A percentile compares a stretch with the other conserved stretches of the same genome.
Conservation (phyloP, 2,888 invertebrate species). For the Lymantria dispar region DNA sequence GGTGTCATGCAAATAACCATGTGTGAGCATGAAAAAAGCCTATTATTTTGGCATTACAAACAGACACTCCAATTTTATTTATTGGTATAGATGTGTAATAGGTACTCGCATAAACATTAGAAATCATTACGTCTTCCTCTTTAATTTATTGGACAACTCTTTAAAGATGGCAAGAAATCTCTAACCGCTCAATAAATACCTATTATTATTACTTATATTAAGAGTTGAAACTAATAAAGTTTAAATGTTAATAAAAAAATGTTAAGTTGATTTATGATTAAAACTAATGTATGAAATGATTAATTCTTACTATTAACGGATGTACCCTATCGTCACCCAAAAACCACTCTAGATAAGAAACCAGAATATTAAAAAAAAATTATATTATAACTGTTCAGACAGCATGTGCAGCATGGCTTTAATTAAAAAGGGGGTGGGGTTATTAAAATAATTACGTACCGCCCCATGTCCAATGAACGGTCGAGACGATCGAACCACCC, state of each 20-base stretch:
- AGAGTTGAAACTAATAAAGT: too few species aligned
- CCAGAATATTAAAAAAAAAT: conserved; percentile 14
- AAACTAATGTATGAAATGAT: not conserved
- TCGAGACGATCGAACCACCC: conserved; percentile 55
- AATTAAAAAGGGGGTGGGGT: conserved; percentile 75
- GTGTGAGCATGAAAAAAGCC: too few species aligned
- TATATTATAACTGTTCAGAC: conserved; percentile 9
- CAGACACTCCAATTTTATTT: too few species aligned
- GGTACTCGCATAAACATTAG: too few species aligned
- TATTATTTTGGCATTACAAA: too few species aligned
- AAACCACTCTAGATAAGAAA: conserved; percentile 3
- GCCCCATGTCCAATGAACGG: conserved; percentile 66
- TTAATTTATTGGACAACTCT: too few species aligned
- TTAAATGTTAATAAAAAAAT: not conserved
- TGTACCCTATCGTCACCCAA: not conserved
- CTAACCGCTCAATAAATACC: too few species aligned
- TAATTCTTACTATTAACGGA: not conserved
- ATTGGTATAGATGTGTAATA: too few species aligned
- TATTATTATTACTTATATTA: too few species aligned
- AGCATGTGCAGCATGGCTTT: conserved; percentile 42
- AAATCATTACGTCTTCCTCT: too few species aligned
- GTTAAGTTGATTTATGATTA: not conserved
- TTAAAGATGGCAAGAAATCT: too few species aligned
- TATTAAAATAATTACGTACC: conserved; percentile 76
- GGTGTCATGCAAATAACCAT: too few species aligned